These are phyloP conservation scores for Eupeodes luniger DNA, from an alignment of 2,888 invertebrate genomes.

Conservation along the genomic window DNA sequence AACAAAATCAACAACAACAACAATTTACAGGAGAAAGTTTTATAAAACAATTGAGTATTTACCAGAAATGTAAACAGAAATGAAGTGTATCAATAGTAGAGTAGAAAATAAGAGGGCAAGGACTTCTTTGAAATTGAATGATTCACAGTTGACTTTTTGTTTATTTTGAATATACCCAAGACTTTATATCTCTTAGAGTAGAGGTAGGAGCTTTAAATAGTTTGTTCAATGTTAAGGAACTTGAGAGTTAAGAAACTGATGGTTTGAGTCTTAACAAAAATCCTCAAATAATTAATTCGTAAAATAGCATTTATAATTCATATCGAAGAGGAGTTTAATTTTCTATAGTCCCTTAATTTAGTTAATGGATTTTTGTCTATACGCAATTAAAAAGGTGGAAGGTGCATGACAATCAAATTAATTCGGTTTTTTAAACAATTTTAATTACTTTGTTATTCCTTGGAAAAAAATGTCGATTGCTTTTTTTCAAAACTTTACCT, in stretches of 20 bases:
- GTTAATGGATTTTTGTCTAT: too few relatives aligned
- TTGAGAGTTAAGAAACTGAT: not conserved
- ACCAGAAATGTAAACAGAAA: constrained; percentile 21
- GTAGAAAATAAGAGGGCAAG: not conserved
- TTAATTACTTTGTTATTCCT: too few relatives aligned
- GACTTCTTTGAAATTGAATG: constrained; percentile 1
- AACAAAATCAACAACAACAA: not conserved
- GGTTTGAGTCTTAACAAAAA: too few relatives aligned
- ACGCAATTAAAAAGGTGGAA: too few relatives aligned
- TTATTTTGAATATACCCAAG: not conserved
- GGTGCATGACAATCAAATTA: too few relatives aligned
- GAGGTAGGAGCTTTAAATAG: not conserved
- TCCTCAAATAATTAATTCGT: too few relatives aligned
- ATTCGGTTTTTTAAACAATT: too few relatives aligned
- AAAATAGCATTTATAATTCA: too few relatives aligned
- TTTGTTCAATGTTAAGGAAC: not conserved
- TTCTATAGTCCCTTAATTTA: too few relatives aligned
- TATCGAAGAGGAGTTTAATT: too few relatives aligned
- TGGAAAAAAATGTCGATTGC: too few relatives aligned
- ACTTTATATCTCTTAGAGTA: not conserved
- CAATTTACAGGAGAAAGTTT: not conserved
- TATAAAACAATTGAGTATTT: constrained; percentile 9
- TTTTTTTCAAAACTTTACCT: too few relatives aligned
- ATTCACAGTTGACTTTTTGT: not conserved
- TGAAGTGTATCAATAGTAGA: constrained; percentile 3